phyloP scores from a whole-genome alignment of 2,888 invertebrate species.

The Noctua janthina region DNA sequence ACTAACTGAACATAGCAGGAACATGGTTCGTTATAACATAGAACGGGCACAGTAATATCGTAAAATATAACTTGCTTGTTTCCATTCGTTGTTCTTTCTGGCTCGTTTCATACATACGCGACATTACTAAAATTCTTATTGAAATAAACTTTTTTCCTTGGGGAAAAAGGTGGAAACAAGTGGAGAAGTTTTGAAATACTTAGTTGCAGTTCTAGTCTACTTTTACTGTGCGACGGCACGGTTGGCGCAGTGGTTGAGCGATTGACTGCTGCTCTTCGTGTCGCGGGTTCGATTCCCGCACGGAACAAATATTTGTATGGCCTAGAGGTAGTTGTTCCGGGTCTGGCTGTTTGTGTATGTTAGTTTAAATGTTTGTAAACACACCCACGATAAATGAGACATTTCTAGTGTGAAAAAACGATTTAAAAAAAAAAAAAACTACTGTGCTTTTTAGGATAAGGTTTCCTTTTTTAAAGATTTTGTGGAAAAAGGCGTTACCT shows the following conservation, averaged over 20 bases:
- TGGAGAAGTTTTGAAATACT: constrained; percentile 11
- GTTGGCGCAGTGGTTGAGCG: no score
- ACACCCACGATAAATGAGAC: no score
- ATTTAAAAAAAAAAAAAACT: no score
- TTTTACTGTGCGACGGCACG: neutral
- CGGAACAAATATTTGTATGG: no score
- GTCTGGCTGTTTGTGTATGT: no score
- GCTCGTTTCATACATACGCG: neutral
- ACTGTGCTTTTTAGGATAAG: neutral
- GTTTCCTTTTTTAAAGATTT: neutral
- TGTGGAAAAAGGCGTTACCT: neutral
- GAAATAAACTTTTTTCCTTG: constrained; percentile 4
- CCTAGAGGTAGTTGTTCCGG: no score
- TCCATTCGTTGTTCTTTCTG: neutral
- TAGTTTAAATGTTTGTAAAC: no score
- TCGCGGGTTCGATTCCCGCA: no score
- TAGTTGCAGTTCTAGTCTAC: neutral
- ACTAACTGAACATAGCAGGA: constrained; percentile 8
- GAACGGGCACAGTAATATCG: constrained; percentile 6
- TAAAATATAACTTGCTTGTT: constrained; percentile 15
- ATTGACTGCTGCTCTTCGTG: no score
- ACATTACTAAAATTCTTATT: neutral
- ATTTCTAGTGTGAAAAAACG: no score
- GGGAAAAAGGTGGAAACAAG: neutral
- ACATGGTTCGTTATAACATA: constrained; percentile 10